Evolutionary conservation across 2,797 vertebrate species (phyloP).

Genomic region (Acanthornis magna): DNA sequence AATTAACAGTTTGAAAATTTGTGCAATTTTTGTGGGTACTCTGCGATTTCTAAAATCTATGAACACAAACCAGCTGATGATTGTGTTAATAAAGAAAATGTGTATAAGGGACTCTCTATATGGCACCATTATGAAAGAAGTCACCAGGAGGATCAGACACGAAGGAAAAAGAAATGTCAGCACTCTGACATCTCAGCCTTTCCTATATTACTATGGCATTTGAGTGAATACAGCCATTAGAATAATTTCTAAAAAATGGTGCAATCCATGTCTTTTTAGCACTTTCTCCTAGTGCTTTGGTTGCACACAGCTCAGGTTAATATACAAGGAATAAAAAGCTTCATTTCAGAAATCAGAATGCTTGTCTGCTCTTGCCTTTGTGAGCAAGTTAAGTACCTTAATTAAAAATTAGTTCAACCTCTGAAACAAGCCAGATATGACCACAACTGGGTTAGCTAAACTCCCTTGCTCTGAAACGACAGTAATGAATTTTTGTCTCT

Average conservation of each 20-base stretch:
- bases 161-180: not conserved
- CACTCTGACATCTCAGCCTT: not conserved
- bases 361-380: not conserved
- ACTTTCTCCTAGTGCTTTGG: not conserved
- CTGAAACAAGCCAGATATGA: not conserved
- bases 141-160: not conserved
- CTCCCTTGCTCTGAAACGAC: not conserved
- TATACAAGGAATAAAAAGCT: not conserved
- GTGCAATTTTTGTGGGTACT: not conserved
- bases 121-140: not conserved
- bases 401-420: not conserved
- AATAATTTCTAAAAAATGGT: not conserved
- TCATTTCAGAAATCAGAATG: not conserved
- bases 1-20: not conserved
- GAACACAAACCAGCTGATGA: not conserved
- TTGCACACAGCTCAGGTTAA: not conserved
- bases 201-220: not conserved
- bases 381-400: not conserved
- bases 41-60: not conserved
- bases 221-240: not conserved
- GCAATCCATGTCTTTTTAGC: not conserved
- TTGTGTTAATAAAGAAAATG: not conserved
- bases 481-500: not conserved
- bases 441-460: not conserved
- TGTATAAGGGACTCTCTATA: not conserved